Conservation (phyloP, 2,888 invertebrate genomes). For the Brachyptera risi region DNA sequence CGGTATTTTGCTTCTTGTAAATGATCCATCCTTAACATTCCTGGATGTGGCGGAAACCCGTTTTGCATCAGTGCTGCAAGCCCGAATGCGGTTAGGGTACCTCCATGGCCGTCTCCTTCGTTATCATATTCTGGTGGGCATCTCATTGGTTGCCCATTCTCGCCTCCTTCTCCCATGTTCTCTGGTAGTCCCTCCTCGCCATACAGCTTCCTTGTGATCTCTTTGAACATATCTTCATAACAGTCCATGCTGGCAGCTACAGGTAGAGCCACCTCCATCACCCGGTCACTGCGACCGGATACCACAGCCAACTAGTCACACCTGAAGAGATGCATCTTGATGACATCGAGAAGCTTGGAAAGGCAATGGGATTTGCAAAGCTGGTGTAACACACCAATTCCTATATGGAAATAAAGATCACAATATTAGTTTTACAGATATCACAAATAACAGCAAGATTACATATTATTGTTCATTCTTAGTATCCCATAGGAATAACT, state of each 20-base stretch:
- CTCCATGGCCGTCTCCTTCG: slow-evolving; percentile 24
- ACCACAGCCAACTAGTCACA: no score
- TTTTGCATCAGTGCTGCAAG: slow-evolving; percentile 73
- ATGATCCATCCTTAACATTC: slow-evolving; percentile 51
- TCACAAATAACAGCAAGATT: no score
- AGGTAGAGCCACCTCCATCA: slow-evolving; percentile 53
- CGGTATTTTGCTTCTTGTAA: slow-evolving; percentile 38
- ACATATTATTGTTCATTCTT: no score
- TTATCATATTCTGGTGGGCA: slow-evolving; percentile 40
- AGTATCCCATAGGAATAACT: no score
- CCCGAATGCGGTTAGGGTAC: slow-evolving; percentile 50
- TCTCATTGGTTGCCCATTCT: slow-evolving; percentile 18
- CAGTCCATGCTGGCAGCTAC: slow-evolving; percentile 55
- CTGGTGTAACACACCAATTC: no score
- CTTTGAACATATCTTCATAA: slow-evolving; percentile 85
- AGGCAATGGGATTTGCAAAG: no score
- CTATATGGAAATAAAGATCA: no score
- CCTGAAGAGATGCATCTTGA: background rate
- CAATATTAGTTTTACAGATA: no score
- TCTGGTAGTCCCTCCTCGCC: slow-evolving; percentile 60
- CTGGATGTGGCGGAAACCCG: slow-evolving; percentile 59
- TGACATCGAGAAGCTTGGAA: slow-evolving; percentile 9
- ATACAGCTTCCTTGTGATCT: slow-evolving; percentile 87
- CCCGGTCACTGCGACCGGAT: slow-evolving; percentile 5
- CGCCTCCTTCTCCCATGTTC: slow-evolving; percentile 30